Base-by-base conservation (phyloP, 2,797 vertebrate genomes). In the Rhadinocentrus ornatus region DNA sequence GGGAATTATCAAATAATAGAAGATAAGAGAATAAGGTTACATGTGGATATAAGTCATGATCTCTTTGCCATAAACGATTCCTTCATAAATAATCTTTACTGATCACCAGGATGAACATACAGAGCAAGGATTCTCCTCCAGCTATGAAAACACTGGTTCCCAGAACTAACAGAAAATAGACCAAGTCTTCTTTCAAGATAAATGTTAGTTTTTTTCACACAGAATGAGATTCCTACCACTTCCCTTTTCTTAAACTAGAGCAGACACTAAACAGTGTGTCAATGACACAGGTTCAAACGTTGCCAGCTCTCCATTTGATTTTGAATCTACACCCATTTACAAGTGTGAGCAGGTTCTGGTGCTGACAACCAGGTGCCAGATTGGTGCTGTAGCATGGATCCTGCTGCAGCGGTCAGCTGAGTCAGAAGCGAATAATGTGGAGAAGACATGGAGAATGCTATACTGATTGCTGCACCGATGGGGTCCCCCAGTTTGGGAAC, bases 131-230 rank as follows among this genome's bases (percentile, higher is more conserved):
- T 62, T 71, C 73, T 68, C 35, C 0, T 62, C 66, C 71, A 84
- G 78, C 82, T 81, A 69, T 73, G 73, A 70, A 72, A 85, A 82
- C 73, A 62, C 71, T 18, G 2, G 24, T 60, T 41, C 56, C 44
- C 69, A 35, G 76, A 81, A 59, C 5, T 34, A 20, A 39, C 53
- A 48, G 60, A 46, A 83, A 59, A 65, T 37, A 32, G 34, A 50
- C 69, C 3, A 55, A 4, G 41, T 22, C 60, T 57, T 61, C 55
- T 55, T 53, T 46, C 22, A 20, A 37, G 31, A 80, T 18, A 56
- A 4, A 52, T 66, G 66, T 68, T 75, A 69, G 86, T 72, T 70
- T 48, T 39, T 32, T 41, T 32, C 62, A 69, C 41, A 48, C 71
- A 80, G 65, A 70, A 71, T 32, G 27, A 52, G 66, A 56, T 27